phyloP scores from a whole-genome alignment of 2,888 invertebrate genomes.

The Ophioninae sp. region DNA sequence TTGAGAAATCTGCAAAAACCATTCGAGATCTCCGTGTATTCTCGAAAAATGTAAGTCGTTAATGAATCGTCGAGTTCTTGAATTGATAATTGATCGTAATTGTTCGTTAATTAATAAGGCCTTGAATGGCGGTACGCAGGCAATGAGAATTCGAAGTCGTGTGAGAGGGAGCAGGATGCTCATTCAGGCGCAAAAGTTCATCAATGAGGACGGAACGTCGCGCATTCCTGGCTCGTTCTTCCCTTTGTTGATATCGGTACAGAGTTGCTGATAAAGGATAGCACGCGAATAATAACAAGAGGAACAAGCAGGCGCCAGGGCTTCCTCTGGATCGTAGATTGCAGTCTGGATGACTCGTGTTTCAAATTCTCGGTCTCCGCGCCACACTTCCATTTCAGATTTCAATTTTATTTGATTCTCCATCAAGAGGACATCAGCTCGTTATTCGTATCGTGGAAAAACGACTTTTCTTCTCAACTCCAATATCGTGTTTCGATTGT shows the following conservation, averaged over 20 bases:
- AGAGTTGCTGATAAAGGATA: conserved; percentile 45
- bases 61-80: not conserved
- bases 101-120: not conserved
- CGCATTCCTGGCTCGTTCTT: conserved; percentile 3
- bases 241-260: conserved; percentile 1
- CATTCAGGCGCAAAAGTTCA: not conserved
- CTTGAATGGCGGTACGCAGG: not conserved
- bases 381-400: not conserved
- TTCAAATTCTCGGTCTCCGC: not conserved
- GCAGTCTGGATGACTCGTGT: conserved; percentile 26
- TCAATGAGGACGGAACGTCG: conserved; percentile 11
- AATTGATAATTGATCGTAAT: not conserved
- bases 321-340: conserved; percentile 55
- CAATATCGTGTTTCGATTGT: not conserved
- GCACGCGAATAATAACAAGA: conserved; percentile 36
- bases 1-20: not conserved
- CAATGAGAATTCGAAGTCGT: not conserved
- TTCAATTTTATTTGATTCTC: not conserved
- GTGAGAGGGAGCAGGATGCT: not conserved
- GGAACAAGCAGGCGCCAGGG: conserved; percentile 56
- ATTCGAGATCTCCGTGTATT: not conserved
- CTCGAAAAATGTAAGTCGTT: not conserved
- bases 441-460: not conserved
- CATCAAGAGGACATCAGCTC: not conserved
- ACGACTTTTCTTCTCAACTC: not conserved